These are phyloP conservation scores for Euphydryas editha DNA, from an alignment of 2,888 invertebrate genomes.

Conservation along the genomic window DNA sequence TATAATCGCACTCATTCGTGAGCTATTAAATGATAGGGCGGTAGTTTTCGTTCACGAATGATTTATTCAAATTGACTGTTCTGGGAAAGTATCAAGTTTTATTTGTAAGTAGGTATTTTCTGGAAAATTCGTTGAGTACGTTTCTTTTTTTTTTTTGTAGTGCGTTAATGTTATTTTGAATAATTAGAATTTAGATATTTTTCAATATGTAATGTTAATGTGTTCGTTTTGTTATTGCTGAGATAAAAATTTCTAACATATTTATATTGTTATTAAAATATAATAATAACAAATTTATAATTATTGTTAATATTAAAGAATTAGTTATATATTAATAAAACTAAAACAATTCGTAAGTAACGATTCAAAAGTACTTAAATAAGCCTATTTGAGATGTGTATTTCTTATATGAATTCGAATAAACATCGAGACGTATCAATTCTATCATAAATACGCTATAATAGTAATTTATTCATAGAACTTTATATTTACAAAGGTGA, in stretches of 20 bases:
- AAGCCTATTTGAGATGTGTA: too few species aligned
- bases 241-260: too few species aligned
- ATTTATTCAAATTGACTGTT: conserved; percentile 37
- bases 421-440: neutral
- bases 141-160: conserved; percentile 19
- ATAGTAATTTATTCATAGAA: conserved; percentile 11
- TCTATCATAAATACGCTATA: neutral
- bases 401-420: neutral
- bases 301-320: too few species aligned
- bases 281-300: too few species aligned
- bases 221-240: too few species aligned
- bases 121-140: conserved; percentile 23
- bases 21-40: conserved; percentile 63
- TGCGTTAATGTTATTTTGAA: neutral
- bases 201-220: neutral
- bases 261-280: too few species aligned
- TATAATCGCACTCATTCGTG: conserved; percentile 48
- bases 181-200: neutral
- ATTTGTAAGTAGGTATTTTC: conserved; percentile 17
- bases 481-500: conserved; percentile 18
- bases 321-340: too few species aligned
- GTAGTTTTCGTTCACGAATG: conserved; percentile 46
- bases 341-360: too few species aligned
- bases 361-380: too few species aligned
- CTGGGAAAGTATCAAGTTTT: conserved; percentile 7